Base-by-base conservation (phyloP, 37 sponge, comb jelly and placozoan genomes). In the Mnemiopsis leidyi region DNA sequence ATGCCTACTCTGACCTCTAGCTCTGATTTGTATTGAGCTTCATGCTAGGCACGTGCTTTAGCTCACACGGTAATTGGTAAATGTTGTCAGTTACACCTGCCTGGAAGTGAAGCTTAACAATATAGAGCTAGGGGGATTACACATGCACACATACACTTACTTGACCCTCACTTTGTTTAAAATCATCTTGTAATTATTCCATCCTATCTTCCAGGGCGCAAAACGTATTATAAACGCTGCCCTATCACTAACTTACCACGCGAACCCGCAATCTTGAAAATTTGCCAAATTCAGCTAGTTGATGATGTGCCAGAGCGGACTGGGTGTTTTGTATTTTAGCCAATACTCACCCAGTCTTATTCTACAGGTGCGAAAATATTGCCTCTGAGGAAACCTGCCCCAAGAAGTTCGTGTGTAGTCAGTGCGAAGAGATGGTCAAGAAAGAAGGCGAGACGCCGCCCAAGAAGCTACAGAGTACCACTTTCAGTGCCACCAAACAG, bases 321-420 rank as follows among this genome's bases (percentile, higher is more conserved):
- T n/a, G n/a, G n/a, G n/a, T n/a, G n/a, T n/a, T n/a, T n/a, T n/a
- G n/a, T n/a, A n/a, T n/a, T n/a, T n/a, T n/a, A n/a, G n/a, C n/a
- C n/a, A n/a, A n/a, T n/a, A n/a, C n/a, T n/a, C n/a, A n/a, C n/a
- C n/a, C n/a, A n/a, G n/a, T n/a, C n/a, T n/a, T 48, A 13, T 48
- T 18, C 61, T 5, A 13, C 79, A 77, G 90, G 90, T 85, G 90
- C 39, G 90, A 85, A 39, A 38, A 85, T 29, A 85, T 85, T n/a
- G 26, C 90, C 40, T 40, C 40, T 2, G 90, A 85, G 90, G 90
- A 85, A 7, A 40, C 3, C 26, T 23, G 23, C 16, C 90, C 90
- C 7, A 85, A 85, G 90, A 85, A 85, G 90, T 85, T 85, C 26
- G 61, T 40, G 26, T 85, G 90, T 39, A 40, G 20, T 2, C 40